Evolutionary conservation across 2,888 invertebrate genomes (phyloP).

Genomic region (Daptonema setosum): DNA sequence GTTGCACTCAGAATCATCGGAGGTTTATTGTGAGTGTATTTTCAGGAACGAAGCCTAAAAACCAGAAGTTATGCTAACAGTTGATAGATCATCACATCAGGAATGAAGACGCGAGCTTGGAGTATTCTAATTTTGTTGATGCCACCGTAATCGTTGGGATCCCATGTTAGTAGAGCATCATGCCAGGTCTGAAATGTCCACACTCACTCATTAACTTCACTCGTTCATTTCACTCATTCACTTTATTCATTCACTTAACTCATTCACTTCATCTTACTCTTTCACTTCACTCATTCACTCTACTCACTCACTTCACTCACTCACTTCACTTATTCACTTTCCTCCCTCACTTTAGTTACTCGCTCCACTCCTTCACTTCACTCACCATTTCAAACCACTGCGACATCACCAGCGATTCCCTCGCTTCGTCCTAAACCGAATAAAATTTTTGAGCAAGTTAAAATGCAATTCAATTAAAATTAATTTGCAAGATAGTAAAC

Average conservation of each 20-base stretch:
- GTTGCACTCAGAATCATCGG: too few species aligned
- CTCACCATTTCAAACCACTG: not conserved
- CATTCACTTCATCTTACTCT: too few species aligned
- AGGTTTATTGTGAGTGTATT: too few species aligned
- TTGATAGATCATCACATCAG: conserved; percentile 21
- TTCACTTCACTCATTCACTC: too few species aligned
- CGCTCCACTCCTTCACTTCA: too few species aligned
- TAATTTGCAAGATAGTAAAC: not conserved
- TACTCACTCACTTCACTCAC: too few species aligned
- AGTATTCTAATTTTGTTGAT: conserved; percentile 41
- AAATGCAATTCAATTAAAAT: not conserved
- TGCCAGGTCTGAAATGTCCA: conserved; percentile 36
- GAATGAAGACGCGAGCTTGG: conserved; percentile 48
- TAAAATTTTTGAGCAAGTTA: not conserved
- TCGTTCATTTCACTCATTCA: too few species aligned
- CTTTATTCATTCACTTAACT: too few species aligned
- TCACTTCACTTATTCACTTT: too few species aligned
- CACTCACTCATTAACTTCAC: too few species aligned
- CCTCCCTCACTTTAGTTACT: too few species aligned
- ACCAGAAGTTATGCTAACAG: not conserved
- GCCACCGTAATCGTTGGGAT: conserved; percentile 41
- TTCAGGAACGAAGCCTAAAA: not conserved
- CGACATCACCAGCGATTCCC: not conserved
- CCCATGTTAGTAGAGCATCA: conserved; percentile 50
- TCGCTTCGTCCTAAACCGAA: not conserved